Evolutionary conservation across 2,797 vertebrate species (phyloP).

Genomic region (Galagoides demidoff): DNA sequence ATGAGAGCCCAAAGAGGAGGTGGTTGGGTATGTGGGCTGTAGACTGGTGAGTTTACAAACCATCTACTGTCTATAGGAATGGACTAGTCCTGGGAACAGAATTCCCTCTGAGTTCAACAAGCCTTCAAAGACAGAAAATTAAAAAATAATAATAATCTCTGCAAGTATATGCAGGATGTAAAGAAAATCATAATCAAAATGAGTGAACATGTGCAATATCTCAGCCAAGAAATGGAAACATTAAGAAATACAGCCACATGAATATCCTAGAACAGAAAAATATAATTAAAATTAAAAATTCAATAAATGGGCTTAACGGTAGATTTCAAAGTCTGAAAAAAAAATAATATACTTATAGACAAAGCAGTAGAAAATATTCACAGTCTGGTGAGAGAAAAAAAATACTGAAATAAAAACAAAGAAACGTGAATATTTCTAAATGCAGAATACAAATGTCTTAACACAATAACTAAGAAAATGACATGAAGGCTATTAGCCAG

Average conservation of each 20-base stretch:
- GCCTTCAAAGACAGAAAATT: not conserved
- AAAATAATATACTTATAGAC: not conserved
- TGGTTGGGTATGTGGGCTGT: not conserved
- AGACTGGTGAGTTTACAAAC: not conserved
- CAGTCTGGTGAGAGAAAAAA: not conserved
- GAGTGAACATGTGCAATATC: not conserved
- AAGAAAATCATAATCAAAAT: not conserved
- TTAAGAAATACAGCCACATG: not conserved
- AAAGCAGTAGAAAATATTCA: not conserved
- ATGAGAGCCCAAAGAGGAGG: not conserved
- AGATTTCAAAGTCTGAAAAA: not conserved
- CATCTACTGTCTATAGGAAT: not conserved
- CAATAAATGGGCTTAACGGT: not conserved
- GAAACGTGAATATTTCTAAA: no score
- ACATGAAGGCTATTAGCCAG: no score
- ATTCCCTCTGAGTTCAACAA: not conserved
- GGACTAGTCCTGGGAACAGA: not conserved
- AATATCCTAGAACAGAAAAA: not conserved
- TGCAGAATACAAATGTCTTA: no score
- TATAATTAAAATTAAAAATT: not conserved
- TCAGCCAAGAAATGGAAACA: not conserved
- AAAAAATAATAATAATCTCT: not conserved
- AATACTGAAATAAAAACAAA: not conserved
- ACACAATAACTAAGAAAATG: no score
- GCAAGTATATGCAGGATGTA: not conserved